phyloP scores from a whole-genome alignment of 1,140 invertebrate genomes.

The Coelopa frigida region DNA sequence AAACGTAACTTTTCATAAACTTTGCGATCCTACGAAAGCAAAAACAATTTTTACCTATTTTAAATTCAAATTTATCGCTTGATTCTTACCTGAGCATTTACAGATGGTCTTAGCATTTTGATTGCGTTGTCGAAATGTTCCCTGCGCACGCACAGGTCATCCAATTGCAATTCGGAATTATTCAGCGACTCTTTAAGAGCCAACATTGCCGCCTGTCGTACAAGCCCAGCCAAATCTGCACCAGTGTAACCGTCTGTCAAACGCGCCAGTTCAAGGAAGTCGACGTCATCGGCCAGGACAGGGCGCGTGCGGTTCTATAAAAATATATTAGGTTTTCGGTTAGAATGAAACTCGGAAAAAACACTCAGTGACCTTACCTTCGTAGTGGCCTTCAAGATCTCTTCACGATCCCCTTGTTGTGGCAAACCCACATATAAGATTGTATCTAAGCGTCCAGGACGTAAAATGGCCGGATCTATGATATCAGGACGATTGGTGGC shows the following conservation, averaged over 20 bases:
- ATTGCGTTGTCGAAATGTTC: constrained; percentile 35
- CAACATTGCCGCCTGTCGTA: constrained; percentile 73
- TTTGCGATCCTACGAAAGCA: constrained; percentile 32
- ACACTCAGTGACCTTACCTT: constrained; percentile 55
- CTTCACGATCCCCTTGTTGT: constrained; percentile 64
- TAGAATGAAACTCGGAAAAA: too few species aligned
- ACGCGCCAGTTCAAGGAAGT: constrained; percentile 61
- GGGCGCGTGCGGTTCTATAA: constrained; percentile 69
- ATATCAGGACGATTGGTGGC: constrained; percentile 97
- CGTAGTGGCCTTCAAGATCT: constrained; percentile 85
- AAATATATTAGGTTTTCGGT: too few species aligned
- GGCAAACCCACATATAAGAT: constrained; percentile 92
- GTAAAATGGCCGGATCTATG: constrained; percentile 89
- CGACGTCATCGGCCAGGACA: constrained; percentile 65
- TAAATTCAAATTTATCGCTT: too few species aligned
- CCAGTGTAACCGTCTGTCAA: constrained; percentile 78
- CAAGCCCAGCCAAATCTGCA: constrained; percentile 82
- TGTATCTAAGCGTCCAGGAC: constrained; percentile 92
- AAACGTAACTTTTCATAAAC: constrained; percentile 36
- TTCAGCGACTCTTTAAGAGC: constrained; percentile 63
- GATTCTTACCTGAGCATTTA: constrained; percentile 28
- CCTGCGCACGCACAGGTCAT: constrained; percentile 29
- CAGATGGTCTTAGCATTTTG: constrained; percentile 32
- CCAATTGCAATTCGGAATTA: constrained; percentile 20
- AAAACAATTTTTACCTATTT: constrained; percentile 19